Evolutionary conservation across 2,113 vertebrate species (phyloP).

Genomic region (Thamnophis sirtalis): DNA sequence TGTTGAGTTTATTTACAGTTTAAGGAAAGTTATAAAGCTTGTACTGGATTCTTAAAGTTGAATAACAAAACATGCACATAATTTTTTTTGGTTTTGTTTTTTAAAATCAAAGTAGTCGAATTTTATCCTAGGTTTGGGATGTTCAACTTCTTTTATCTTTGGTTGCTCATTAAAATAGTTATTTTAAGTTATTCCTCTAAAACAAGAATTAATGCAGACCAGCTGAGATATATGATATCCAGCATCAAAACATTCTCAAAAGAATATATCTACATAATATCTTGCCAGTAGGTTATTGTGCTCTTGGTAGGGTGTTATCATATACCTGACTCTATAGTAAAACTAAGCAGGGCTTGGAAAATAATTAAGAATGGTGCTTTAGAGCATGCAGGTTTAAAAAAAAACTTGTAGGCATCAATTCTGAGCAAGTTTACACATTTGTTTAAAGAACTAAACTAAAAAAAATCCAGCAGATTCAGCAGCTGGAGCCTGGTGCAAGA

Average conservation of each 20-base stretch:
- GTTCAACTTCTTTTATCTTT: neutral
- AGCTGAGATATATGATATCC: neutral
- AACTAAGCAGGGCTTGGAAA: neutral
- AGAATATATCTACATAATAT: neutral
- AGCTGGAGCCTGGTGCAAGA: neutral
- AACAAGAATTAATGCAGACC: neutral
- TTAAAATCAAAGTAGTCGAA: neutral
- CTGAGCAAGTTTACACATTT: neutral
- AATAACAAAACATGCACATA: neutral
- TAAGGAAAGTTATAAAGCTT: neutral
- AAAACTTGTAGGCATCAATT: neutral
- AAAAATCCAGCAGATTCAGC: neutral
- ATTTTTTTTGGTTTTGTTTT: neutral
- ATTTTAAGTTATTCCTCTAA: neutral
- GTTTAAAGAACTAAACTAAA: neutral
- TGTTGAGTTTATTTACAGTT: conserved; percentile 14
- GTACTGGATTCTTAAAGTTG: neutral
- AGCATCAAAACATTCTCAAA: neutral
- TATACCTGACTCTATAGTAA: neutral
- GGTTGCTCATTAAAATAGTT: neutral
- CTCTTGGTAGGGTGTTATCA: neutral
- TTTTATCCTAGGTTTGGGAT: neutral
- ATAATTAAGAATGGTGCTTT: neutral
- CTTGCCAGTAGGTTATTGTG: neutral
- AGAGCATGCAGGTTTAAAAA: neutral